These are phyloP conservation scores for Micromys minutus DNA, from an alignment of 2,113 vertebrate species.

Conservation along the genomic window DNA sequence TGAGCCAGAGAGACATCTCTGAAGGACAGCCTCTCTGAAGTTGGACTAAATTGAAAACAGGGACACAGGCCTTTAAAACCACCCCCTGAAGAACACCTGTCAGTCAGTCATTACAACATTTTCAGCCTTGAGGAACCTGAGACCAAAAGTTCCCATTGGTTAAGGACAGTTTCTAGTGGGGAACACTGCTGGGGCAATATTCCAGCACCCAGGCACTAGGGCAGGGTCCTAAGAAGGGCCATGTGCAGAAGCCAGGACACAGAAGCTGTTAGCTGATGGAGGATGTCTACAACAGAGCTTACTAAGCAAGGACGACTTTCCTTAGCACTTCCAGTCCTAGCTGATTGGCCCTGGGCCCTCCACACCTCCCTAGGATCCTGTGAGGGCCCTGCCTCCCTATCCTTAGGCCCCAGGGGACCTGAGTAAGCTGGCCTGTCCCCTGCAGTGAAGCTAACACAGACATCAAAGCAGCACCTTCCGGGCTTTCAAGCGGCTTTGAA, in stretches of 20 bases:
- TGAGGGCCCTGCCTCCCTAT: background rate
- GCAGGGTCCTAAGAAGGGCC: background rate
- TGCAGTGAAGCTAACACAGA: slow-evolving; percentile 72
- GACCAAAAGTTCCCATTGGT: background rate
- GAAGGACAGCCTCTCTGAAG: background rate
- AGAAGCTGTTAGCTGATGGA: background rate
- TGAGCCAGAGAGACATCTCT: background rate
- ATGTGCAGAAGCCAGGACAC: background rate
- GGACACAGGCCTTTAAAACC: background rate
- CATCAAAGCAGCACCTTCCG: slow-evolving; percentile 81
- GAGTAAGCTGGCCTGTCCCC: background rate
- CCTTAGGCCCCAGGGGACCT: background rate
- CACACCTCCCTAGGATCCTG: background rate
- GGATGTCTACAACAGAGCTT: background rate
- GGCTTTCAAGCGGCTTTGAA: slow-evolving; percentile 75
- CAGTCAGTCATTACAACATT: background rate
- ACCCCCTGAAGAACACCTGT: background rate
- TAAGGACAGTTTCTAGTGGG: background rate
- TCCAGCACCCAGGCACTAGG: background rate
- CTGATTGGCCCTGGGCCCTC: background rate
- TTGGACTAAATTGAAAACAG: background rate
- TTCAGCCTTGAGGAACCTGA: background rate
- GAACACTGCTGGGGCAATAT: background rate
- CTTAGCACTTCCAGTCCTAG: background rate
- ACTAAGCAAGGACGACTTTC: too few relatives aligned